phyloP scores from a whole-genome alignment of 2,888 invertebrate species.

The Ommatoiulus sabulosus region DNA sequence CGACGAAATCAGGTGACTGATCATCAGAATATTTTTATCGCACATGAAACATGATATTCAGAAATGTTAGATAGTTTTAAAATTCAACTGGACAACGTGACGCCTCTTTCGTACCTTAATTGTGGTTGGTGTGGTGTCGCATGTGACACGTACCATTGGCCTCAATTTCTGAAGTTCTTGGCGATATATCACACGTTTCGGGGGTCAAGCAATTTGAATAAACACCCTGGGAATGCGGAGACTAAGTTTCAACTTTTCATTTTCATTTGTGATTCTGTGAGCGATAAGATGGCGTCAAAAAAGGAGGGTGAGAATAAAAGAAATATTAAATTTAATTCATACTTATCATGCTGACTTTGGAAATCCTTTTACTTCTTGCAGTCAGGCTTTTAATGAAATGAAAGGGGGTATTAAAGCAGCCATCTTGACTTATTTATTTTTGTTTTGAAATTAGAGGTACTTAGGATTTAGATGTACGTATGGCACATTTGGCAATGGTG shows the following conservation, averaged over 20 bases:
- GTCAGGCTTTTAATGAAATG: not conserved
- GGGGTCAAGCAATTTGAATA: not conserved
- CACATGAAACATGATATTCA: not conserved
- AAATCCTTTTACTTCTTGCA: not conserved
- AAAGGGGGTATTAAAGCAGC: not conserved
- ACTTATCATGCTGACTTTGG: not conserved
- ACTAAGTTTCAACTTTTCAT: not conserved
- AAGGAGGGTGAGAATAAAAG: not conserved
- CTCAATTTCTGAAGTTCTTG: not conserved
- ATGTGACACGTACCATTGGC: not conserved
- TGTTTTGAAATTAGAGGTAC: too few relatives aligned
- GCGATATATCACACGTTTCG: not conserved
- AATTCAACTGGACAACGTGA: not conserved
- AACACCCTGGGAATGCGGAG: not conserved
- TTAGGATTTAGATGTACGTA: too few relatives aligned
- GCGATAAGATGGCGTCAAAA: not conserved
- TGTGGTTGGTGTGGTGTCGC: not conserved
- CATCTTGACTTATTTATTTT: not conserved
- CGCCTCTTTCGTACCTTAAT: not conserved
- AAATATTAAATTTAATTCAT: not conserved
- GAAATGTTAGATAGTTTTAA: not conserved
- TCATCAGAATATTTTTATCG: too few relatives aligned
- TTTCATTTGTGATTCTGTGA: not conserved
- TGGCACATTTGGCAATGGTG: too few relatives aligned
- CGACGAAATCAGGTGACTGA: too few relatives aligned